Percentiles rank a stretch among this genome's conserved stretches.
These are phyloP conservation scores for Harlomillsia oculata DNA, from an alignment of 1,140 invertebrate genomes.

Conservation along the genomic window DNA sequence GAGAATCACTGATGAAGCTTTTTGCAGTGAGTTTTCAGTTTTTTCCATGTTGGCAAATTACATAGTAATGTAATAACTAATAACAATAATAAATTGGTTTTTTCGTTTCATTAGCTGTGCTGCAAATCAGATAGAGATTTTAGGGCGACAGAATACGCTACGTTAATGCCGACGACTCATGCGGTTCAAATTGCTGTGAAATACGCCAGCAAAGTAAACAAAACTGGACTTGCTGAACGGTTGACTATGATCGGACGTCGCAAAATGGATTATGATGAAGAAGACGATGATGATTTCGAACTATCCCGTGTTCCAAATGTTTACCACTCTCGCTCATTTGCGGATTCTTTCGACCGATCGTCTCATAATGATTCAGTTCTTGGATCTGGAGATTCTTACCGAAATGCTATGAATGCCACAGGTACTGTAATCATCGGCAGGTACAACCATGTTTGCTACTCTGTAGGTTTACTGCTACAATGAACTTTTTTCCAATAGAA, in stretches of 20 bases:
- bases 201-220: slow-evolving; percentile 67
- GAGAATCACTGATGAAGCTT: slow-evolving; percentile 73
- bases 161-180: slow-evolving; percentile 64
- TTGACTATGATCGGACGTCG: slow-evolving; percentile 37
- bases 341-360: too few relatives aligned
- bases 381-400: background rate
- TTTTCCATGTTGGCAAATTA: slow-evolving; percentile 16
- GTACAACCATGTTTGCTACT: background rate
- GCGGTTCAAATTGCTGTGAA: slow-evolving; percentile 74
- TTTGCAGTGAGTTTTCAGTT: slow-evolving; percentile 46
- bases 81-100: slow-evolving; percentile 11
- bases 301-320: too few relatives aligned
- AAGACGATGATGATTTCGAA: slow-evolving; percentile 35
- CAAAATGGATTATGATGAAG: slow-evolving; percentile 39
- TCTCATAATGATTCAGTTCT: background rate
- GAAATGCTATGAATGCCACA: background rate
- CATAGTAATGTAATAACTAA: slow-evolving; percentile 5
- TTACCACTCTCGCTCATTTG: too few relatives aligned
- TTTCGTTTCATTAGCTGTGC: slow-evolving; percentile 54
- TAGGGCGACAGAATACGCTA: slow-evolving; percentile 74
- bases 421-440: background rate
- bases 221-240: slow-evolving; percentile 61
- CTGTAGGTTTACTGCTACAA: background rate
- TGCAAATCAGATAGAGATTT: slow-evolving; percentile 72
- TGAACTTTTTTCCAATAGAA: background rate